Evolutionary conservation across 2,797 vertebrate species (phyloP).

Genomic region (Chromobotia macracanthus): DNA sequence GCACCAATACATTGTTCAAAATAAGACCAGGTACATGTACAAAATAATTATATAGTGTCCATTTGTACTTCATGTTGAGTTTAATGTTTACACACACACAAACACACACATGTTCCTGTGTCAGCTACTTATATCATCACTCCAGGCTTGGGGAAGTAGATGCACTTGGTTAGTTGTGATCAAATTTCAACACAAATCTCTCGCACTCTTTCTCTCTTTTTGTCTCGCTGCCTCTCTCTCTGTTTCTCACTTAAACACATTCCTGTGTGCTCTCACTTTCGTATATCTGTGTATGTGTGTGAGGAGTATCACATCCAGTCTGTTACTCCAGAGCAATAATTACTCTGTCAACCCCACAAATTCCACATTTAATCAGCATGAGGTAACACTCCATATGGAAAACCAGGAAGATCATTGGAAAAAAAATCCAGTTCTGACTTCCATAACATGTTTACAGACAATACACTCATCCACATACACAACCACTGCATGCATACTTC

Average conservation of each 20-base stretch:
- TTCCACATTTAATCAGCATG: not conserved
- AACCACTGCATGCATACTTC: not conserved
- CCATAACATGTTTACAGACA: not conserved
- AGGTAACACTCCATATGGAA: not conserved
- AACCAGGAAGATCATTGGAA: not conserved
- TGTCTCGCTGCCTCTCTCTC: not conserved
- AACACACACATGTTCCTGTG: not conserved
- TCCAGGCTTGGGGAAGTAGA: not conserved
- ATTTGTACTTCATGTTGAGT: no score
- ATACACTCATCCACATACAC: conserved; percentile 4
- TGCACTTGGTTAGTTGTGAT: not conserved
- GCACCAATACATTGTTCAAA: no score
- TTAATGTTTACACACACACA: no score
- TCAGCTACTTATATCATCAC: not conserved
- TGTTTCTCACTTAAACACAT: not conserved
- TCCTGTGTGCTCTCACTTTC: not conserved
- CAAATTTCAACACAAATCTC: not conserved
- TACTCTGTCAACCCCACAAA: not conserved
- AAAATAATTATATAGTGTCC: no score
- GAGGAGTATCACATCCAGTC: not conserved
- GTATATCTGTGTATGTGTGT: not conserved
- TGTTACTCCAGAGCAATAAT: not conserved
- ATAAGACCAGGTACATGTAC: no score
- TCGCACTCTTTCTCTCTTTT: not conserved
- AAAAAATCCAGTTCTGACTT: not conserved